These are phyloP conservation scores for Hirtodrosophila confusa DNA, from an alignment of 2,888 invertebrate species.

Conservation along the genomic window DNA sequence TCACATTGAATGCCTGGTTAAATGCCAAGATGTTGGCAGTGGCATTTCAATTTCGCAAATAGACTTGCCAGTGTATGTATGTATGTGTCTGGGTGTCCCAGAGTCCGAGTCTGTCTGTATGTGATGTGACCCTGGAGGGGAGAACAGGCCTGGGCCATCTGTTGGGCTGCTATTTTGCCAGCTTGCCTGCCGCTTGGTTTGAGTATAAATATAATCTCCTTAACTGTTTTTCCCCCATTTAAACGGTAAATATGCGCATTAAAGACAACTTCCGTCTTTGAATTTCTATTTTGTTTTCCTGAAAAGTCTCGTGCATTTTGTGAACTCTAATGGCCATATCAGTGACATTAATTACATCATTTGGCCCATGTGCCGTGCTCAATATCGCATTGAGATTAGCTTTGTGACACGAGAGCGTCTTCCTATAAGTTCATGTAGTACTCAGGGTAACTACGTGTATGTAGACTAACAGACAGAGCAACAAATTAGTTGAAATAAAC, in stretches of 20 bases:
- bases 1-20: conserved; percentile 34
- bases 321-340: conserved; percentile 66
- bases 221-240: conserved; percentile 37
- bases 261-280: conserved; percentile 73
- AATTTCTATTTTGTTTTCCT: conserved; percentile 55
- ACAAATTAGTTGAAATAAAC: conserved; percentile 68
- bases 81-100: neutral
- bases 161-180: conserved; percentile 11
- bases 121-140: conserved; percentile 28
- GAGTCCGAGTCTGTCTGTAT: neutral
- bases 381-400: conserved; percentile 44
- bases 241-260: conserved; percentile 59
- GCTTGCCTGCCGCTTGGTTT: conserved; percentile 4
- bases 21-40: conserved; percentile 60
- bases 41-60: conserved; percentile 75
- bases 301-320: conserved; percentile 21
- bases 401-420: conserved; percentile 4
- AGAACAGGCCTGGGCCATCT: conserved; percentile 22
- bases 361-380: conserved; percentile 18
- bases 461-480: conserved; percentile 53
- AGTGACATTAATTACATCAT: conserved; percentile 57
- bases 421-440: conserved; percentile 38
- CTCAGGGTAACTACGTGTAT: conserved; percentile 24
- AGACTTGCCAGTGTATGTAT: conserved; percentile 30
- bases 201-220: conserved; percentile 27